A percentile compares a stretch with the other conserved stretches of the same genome.
Evolutionary conservation across 2,797 vertebrate species (phyloP).

Genomic region (Enteromius unitaeniatus): DNA sequence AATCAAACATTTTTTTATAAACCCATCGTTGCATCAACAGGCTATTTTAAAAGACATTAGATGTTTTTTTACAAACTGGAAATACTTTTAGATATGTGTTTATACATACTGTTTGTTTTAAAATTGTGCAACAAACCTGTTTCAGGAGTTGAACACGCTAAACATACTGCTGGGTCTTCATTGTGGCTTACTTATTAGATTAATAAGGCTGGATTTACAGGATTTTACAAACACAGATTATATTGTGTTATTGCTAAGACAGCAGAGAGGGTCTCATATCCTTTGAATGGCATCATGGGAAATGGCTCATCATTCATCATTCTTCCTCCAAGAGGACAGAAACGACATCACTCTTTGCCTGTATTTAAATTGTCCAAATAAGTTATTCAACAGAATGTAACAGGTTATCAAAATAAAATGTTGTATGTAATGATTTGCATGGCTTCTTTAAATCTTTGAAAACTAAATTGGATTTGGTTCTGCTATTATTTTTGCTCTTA

Average conservation of each 20-base stretch:
- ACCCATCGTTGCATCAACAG: background rate
- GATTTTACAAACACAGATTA: constrained; percentile 46
- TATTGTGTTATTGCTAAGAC: constrained; percentile 42
- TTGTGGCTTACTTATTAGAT: constrained; percentile 9
- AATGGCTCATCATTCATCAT: constrained; percentile 19
- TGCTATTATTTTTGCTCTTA: background rate
- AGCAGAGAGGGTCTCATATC: constrained; percentile 38
- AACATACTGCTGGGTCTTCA: background rate
- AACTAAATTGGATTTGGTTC: background rate
- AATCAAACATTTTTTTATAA: background rate
- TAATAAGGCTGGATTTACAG: constrained; percentile 34
- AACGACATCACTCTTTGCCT: background rate
- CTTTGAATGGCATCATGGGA: constrained; percentile 30
- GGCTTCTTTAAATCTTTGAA: background rate
- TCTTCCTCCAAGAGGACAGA: constrained; percentile 21
- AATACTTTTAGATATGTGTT: background rate
- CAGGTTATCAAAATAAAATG: background rate
- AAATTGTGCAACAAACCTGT: background rate
- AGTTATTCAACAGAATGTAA: background rate
- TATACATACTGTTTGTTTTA: no score
- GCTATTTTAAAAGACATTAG: background rate
- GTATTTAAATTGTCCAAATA: background rate
- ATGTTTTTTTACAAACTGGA: background rate
- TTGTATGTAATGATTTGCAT: background rate
- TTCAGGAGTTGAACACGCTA: background rate